Percentiles rank a stretch among this genome's conserved stretches.
Conservation (phyloP, 2,888 invertebrate genomes). For the Hirtodrosophila duncani region DNA sequence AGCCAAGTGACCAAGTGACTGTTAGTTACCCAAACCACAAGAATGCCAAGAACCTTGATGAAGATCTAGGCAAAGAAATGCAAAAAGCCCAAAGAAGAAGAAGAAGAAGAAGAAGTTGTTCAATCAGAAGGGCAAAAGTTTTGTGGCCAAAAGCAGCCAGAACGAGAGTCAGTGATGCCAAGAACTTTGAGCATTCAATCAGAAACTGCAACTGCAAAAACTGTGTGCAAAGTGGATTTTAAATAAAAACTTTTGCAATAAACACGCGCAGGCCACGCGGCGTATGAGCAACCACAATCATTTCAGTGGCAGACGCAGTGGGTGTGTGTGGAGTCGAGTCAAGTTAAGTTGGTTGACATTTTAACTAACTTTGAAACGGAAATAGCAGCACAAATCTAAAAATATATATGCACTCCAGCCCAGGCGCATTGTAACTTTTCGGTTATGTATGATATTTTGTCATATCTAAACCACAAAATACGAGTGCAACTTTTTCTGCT, state of each 20-base stretch:
- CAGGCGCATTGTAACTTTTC: conserved; percentile 34
- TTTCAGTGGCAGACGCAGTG: not conserved
- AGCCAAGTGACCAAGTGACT: conserved; percentile 25
- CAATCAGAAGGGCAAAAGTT: conserved; percentile 10
- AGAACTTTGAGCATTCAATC: conserved; percentile 28
- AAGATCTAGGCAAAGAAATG: no score
- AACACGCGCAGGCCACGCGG: conserved; percentile 36
- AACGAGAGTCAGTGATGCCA: not conserved
- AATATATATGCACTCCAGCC: not conserved
- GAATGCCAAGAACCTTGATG: no score
- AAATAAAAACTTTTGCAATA: conserved; percentile 60
- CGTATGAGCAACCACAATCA: conserved; percentile 31
- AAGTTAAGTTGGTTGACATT: conserved; percentile 50
- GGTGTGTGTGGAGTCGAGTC: conserved; percentile 4
- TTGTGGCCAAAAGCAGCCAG: conserved; percentile 18
- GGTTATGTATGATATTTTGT: conserved; percentile 50
- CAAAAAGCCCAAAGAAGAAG: no score
- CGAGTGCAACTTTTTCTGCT: conserved; percentile 59
- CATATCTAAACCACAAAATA: conserved; percentile 65
- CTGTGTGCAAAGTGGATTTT: conserved; percentile 45
- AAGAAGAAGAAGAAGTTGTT: conserved; percentile 21
- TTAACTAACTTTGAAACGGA: conserved; percentile 51
- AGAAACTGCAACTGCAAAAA: conserved; percentile 34
- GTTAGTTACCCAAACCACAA: conserved; percentile 1
- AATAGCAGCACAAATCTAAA: not conserved